Conservation (phyloP, 2,797 vertebrate species). For the Tangara arthus region DNA sequence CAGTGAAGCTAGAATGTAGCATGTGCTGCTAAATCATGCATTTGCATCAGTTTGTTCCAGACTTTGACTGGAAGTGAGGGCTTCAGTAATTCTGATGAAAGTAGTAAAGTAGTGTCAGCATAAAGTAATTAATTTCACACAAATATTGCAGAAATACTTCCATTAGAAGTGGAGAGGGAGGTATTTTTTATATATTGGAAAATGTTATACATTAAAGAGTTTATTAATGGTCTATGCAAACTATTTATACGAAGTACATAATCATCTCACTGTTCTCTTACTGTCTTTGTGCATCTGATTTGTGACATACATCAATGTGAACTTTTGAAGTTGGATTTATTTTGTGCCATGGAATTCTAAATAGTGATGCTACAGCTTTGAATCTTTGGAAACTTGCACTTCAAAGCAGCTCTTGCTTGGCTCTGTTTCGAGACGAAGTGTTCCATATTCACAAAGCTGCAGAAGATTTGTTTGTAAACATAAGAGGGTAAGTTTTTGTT, state of each 20-base stretch:
- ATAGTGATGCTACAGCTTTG: conserved; percentile 88
- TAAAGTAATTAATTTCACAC: background rate
- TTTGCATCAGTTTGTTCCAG: background rate
- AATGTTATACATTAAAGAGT: background rate
- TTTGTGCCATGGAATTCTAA: conserved; percentile 92
- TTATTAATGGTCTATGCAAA: background rate
- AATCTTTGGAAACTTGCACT: conserved; percentile 97
- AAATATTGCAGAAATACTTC: background rate
- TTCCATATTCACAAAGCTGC: conserved; percentile 98
- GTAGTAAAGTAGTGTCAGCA: background rate
- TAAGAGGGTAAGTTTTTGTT: conserved; percentile 82
- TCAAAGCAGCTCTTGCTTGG: conserved; percentile 97
- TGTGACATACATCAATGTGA: background rate
- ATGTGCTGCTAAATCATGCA: background rate
- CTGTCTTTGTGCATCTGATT: conserved; percentile 11
- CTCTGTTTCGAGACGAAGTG: conserved; percentile 95
- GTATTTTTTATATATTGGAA: background rate
- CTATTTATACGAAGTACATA: background rate
- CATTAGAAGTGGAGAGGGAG: background rate
- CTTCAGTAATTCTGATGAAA: background rate
- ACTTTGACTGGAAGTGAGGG: background rate
- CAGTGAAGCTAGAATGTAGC: background rate
- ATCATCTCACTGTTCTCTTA: background rate
- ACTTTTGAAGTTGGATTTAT: conserved; percentile 90
- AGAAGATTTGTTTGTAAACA: conserved; percentile 97